Percentiles rank a stretch among this genome's conserved stretches.
Conservation (phyloP, 2,888 invertebrate species). For the Penaeus monodon region DNA sequence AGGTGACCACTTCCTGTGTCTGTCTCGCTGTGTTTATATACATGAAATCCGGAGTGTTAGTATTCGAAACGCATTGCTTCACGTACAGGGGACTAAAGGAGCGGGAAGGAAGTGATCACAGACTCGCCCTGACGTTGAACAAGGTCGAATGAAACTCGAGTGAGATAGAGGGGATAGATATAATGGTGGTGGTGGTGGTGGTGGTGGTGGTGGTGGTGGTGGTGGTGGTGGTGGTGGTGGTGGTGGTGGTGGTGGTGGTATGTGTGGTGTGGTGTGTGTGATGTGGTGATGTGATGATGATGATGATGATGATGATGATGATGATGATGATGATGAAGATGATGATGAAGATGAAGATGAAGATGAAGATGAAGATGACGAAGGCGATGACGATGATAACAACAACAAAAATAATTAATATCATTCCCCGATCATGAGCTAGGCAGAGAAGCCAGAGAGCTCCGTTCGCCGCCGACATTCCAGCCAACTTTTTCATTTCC, state of each 20-base stretch:
- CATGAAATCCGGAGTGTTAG: not conserved
- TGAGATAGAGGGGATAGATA: not conserved
- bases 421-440: too few species aligned
- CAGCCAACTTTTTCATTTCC: too few species aligned
- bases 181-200: not conserved
- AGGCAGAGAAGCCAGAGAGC: too few species aligned
- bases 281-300: not conserved
- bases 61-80: not conserved
- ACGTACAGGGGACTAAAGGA: slow-evolving; percentile 1
- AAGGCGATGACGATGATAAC: not conserved
- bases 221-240: slow-evolving; percentile 27
- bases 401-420: not conserved
- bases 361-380: not conserved
- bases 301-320: not conserved
- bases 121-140: not conserved
- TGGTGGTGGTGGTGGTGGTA: slow-evolving; percentile 13
- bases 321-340: not conserved
- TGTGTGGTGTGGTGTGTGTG: not conserved
- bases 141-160: not conserved
- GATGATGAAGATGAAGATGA: not conserved
- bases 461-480: too few species aligned
- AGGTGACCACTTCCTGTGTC: not conserved
- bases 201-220: slow-evolving; percentile 10
- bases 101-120: not conserved
- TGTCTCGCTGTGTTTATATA: not conserved